Percentiles rank a stretch among this genome's conserved stretches.
These are phyloP conservation scores for Galleria mellonella DNA, from an alignment of 1,140 invertebrate species.

Conservation along the genomic window DNA sequence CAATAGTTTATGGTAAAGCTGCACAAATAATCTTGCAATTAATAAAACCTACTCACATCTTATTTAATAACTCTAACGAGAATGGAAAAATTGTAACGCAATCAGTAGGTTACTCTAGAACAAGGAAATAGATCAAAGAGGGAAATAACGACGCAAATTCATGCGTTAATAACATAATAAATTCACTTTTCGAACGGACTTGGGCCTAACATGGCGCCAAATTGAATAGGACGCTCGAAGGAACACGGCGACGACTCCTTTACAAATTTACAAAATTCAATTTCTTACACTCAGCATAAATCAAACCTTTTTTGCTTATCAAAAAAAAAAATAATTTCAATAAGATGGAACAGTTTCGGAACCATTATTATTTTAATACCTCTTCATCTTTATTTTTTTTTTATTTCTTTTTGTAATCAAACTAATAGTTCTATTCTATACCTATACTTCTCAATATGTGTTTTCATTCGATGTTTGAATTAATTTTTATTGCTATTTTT, in stretches of 20 bases:
- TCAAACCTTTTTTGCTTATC: constrained; percentile 18
- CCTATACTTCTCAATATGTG: no score
- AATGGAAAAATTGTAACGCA: constrained; percentile 5
- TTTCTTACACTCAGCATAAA: constrained; percentile 35
- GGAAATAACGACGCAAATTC: constrained; percentile 21
- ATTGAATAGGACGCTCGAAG: constrained; percentile 42
- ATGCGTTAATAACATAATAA: constrained; percentile 41
- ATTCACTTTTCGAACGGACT: constrained; percentile 24
- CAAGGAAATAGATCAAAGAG: constrained; percentile 32
- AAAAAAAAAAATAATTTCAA: constrained; percentile 6
- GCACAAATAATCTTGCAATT: no score
- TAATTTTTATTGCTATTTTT: no score
- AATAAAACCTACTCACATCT: no score
- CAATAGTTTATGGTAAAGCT: no score
- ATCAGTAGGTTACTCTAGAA: constrained; percentile 13
- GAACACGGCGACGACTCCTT: constrained; percentile 17
- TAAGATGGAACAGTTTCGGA: no score
- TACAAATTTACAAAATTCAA: constrained; percentile 45
- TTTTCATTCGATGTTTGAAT: no score
- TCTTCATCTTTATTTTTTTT: no score
- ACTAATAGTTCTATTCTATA: no score
- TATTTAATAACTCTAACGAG: no score
- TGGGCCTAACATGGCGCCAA: constrained; percentile 35
- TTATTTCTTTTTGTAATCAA: no score
- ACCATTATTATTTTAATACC: no score